Conservation (phyloP, 2,888 invertebrate species). For the Stomorhina lunata region DNA sequence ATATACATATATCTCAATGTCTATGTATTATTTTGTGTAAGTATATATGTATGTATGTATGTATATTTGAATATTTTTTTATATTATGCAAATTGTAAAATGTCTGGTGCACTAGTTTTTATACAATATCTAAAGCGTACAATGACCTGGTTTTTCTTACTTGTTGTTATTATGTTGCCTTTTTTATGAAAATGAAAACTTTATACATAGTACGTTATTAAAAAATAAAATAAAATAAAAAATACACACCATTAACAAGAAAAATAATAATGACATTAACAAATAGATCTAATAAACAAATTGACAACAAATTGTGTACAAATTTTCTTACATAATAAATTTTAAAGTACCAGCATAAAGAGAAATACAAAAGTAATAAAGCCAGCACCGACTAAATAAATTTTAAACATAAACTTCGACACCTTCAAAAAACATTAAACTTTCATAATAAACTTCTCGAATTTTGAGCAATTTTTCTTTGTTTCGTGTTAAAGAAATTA, state of each 20-base stretch:
- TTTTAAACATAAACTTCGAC: not conserved
- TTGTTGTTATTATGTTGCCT: not conserved
- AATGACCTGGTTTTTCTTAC: slow-evolving; percentile 50
- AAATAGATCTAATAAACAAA: slow-evolving; percentile 29
- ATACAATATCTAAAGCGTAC: slow-evolving; percentile 51
- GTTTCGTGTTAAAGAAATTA: not conserved
- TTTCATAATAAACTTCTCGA: slow-evolving; percentile 11
- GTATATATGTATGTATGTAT: not conserved
- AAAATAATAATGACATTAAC: not conserved
- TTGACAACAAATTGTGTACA: slow-evolving; percentile 46
- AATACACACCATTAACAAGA: not conserved
- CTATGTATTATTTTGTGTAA: too few species aligned
- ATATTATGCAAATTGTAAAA: slow-evolving; percentile 58
- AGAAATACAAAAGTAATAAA: too few species aligned
- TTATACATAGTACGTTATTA: not conserved
- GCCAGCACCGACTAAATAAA: not conserved
- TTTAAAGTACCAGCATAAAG: too few species aligned
- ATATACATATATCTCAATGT: too few species aligned
- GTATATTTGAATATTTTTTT: not conserved
- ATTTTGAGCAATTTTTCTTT: not conserved
- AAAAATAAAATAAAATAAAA: not conserved
- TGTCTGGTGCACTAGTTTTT: slow-evolving; percentile 59
- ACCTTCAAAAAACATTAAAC: slow-evolving; percentile 12
- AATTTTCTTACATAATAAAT: slow-evolving; percentile 14
- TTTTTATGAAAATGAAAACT: not conserved